Evolutionary conservation across 2,888 invertebrate genomes (phyloP).

Genomic region (Macrophya alboannulata): DNA sequence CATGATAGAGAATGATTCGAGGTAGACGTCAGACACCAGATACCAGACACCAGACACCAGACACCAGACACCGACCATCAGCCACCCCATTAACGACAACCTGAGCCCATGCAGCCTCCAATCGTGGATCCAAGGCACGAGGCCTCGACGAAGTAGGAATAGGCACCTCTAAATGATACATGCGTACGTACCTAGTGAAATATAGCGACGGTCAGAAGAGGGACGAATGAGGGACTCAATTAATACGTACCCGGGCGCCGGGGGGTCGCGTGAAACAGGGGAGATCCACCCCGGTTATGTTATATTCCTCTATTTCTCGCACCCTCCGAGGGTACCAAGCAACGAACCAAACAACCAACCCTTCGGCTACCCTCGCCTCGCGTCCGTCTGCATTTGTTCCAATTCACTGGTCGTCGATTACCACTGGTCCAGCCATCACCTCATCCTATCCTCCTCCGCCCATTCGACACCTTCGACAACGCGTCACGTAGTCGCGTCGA

Average conservation of each 20-base stretch:
- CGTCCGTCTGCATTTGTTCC: slow-evolving; percentile 76
- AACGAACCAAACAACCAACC: slow-evolving; percentile 54
- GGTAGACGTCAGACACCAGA: slow-evolving; percentile 46
- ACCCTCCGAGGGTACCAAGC: slow-evolving; percentile 44
- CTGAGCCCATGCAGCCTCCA: slow-evolving; percentile 47
- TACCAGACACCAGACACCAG: slow-evolving; percentile 49
- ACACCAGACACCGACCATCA: slow-evolving; percentile 55
- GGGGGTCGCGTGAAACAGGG: slow-evolving; percentile 9
- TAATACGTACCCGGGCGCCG: slow-evolving; percentile 62
- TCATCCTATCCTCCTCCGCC: slow-evolving; percentile 53
- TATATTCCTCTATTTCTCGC: slow-evolving; percentile 30
- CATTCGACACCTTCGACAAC: slow-evolving; percentile 46
- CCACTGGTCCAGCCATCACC: slow-evolving; percentile 67
- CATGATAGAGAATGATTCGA: slow-evolving; percentile 45
- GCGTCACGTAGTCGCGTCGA: slow-evolving; percentile 43
- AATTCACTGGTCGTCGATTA: slow-evolving; percentile 76
- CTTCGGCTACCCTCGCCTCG: slow-evolving; percentile 61
- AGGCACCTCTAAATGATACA: slow-evolving; percentile 30
- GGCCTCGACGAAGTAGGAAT: slow-evolving; percentile 46
- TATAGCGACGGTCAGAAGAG: slow-evolving; percentile 57
- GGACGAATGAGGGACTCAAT: slow-evolving; percentile 66
- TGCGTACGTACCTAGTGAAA: slow-evolving; percentile 19
- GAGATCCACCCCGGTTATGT: slow-evolving; percentile 41
- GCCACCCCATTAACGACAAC: slow-evolving; percentile 55
- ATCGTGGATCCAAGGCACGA: not conserved